Conservation (phyloP, 2,888 invertebrate species). For the Acanthacorydalis orientalis region DNA sequence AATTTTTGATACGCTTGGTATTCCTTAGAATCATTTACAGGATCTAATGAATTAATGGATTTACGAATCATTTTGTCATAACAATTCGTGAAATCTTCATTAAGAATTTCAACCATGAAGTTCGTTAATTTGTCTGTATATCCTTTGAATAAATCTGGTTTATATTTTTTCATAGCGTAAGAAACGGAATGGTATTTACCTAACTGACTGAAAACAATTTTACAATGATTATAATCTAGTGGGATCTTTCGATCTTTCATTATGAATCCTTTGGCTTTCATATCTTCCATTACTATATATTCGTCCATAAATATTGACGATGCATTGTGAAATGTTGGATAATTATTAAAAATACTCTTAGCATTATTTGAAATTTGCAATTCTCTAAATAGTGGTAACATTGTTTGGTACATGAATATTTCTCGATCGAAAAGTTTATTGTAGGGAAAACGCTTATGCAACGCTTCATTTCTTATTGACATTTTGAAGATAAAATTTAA, state of each 20-base stretch:
- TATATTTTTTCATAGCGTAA: neutral
- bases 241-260: neutral
- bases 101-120: neutral
- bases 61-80: neutral
- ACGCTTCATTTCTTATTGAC: neutral
- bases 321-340: neutral
- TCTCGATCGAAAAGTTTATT: conserved; percentile 1
- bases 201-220: conserved; percentile 1
- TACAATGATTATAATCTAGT: conserved; percentile 1
- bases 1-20: conserved; percentile 7
- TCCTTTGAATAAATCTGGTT: neutral
- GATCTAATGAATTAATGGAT: neutral
- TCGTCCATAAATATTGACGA: conserved; percentile 7
- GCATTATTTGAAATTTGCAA: neutral
- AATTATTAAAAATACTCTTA: neutral
- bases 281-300: conserved; percentile 12
- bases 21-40: neutral
- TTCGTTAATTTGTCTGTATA: neutral
- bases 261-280: neutral
- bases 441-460: neutral
- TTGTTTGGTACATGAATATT: conserved; percentile 1
- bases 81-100: neutral
- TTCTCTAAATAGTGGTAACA: conserved; percentile 2
- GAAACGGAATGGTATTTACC: conserved; percentile 2
- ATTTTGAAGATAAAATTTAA: conserved; percentile 1